Percentiles rank a stretch among this genome's conserved stretches.
Conservation (phyloP, 2,113 vertebrate species). For the Pelecanoides urinatrix region DNA sequence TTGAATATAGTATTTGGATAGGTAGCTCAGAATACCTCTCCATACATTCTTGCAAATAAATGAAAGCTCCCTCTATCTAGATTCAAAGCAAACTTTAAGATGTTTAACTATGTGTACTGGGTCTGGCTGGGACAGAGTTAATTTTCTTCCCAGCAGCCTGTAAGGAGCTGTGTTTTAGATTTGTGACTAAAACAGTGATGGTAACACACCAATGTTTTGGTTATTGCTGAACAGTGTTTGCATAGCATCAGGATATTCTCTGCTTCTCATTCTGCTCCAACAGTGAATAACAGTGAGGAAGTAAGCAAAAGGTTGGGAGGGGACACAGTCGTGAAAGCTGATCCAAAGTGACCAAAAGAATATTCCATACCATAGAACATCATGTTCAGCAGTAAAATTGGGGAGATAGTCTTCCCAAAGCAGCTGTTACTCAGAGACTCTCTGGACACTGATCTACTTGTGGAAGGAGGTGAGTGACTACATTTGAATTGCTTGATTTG, state of each 20-base stretch:
- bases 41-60: neutral
- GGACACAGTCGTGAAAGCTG: neutral
- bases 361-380: neutral
- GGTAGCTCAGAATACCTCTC: neutral
- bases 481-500: neutral
- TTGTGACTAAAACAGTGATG: neutral
- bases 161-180: neutral
- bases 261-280: neutral
- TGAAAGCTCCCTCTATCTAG: neutral
- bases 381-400: neutral
- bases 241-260: neutral
- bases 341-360: neutral
- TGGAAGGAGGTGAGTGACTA: neutral
- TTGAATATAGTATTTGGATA: neutral
- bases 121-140: neutral
- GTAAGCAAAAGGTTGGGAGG: neutral
- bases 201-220: neutral
- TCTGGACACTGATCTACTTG: neutral
- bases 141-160: neutral
- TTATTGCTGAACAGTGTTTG: neutral
- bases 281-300: neutral
- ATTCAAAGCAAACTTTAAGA: neutral
- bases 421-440: neutral
- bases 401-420: neutral
- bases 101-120: neutral